These are phyloP conservation scores for Drosophila robusta DNA, from an alignment of 2,888 invertebrate species.

Conservation along the genomic window DNA sequence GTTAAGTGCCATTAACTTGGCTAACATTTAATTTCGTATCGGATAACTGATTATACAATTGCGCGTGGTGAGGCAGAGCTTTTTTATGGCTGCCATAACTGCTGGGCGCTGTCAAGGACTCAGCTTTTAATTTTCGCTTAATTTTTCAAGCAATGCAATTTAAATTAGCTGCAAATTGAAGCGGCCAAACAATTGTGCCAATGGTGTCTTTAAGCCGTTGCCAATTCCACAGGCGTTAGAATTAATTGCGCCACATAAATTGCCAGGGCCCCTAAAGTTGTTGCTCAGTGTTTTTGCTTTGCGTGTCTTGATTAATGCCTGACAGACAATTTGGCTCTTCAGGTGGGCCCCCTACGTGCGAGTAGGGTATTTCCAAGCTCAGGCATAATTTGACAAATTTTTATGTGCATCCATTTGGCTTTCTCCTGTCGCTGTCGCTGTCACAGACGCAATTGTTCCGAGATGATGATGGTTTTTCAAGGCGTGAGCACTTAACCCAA, in stretches of 20 bases:
- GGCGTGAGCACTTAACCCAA: constrained; percentile 37
- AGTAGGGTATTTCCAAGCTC: constrained; percentile 19
- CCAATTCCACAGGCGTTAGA: constrained; percentile 37
- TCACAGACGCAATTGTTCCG: constrained; percentile 26
- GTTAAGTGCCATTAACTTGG: constrained; percentile 24
- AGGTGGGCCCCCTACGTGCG: constrained; percentile 16
- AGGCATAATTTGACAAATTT: constrained; percentile 66
- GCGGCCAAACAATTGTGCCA: constrained; percentile 7
- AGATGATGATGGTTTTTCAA: constrained; percentile 27
- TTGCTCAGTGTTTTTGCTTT: constrained; percentile 30
- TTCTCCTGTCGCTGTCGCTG: constrained; percentile 7
- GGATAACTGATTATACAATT: constrained; percentile 1
- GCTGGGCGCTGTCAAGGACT: constrained; percentile 35
- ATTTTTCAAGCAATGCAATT: constrained; percentile 49
- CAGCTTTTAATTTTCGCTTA: constrained; percentile 50
- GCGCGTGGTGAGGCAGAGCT: neutral
- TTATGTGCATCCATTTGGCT: constrained; percentile 47
- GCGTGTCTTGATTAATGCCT: constrained; percentile 62
- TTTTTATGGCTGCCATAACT: constrained; percentile 26
- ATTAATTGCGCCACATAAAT: constrained; percentile 69
- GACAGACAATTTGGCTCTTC: constrained; percentile 58
- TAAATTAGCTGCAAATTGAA: constrained; percentile 70
- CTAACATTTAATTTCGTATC: constrained; percentile 3
- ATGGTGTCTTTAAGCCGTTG: constrained; percentile 39
- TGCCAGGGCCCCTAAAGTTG: constrained; percentile 23